Evolutionary conservation across 2,797 vertebrate species (phyloP), one percentile per base, ranked within the genome.

Genomic region (Lepidocolaptes lacrymiger): DNA sequence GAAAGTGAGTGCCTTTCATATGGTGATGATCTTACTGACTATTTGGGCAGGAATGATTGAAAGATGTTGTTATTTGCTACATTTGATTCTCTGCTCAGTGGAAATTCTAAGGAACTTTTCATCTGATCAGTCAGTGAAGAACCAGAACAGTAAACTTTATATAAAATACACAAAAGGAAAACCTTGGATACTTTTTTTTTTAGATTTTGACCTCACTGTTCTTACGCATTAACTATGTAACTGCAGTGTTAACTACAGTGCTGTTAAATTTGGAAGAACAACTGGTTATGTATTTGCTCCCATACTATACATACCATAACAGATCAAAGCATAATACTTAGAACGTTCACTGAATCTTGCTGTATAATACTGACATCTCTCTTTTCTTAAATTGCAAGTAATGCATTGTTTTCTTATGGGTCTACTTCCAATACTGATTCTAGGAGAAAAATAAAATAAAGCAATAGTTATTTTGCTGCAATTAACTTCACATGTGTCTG

Each of bases 361-460:
- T 95, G 96, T 97, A 79, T 98, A 98, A 97, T 98, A 98, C 61
- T 98, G 98, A 93, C 98, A 98, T 95, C 98, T 98, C 93, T 98
- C 97, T 97, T 97, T 98, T 86, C 98, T 98, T 95, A 98, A 96
- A 97, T 98, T 97, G 94, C 98, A 98, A 95, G 98, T 98, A 91
- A 98, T 97, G 78, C 98, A 98, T 91, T 98, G 97, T 87, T 98
- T 98, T 73, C 93, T 96, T 58, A 95, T 76, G 94, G 97, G 94
- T 88, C 90, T 90, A 91, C 88, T 97, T 97, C 97, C 96, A 96
- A 97, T 97, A 80, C 91, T 97, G 97, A 98, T 98, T 98, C 98
- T 98, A 97, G 91, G 87, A 95, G 51, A 79, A 97, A 97, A 97
- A 95, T 74, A 95, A 97, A 97, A 97, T 49, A 95, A 96, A 97